phyloP scores from a whole-genome alignment of 1,140 invertebrate genomes.

The Drosophila seguyi region DNA sequence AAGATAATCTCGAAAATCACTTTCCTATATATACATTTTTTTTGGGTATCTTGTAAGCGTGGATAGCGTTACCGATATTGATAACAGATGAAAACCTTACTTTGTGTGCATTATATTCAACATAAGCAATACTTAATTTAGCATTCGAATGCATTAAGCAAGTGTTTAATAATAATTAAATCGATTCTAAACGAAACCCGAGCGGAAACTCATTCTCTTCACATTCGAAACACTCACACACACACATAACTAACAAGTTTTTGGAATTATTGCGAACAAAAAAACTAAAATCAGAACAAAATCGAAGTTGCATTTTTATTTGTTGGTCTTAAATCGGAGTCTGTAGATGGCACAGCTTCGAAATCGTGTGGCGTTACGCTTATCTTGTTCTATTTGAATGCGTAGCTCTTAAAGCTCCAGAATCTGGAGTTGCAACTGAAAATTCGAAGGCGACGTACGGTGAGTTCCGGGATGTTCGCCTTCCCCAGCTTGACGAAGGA shows the following conservation, averaged over 20 bases:
- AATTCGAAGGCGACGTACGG: background rate
- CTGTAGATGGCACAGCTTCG: background rate
- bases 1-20: constrained; percentile 2
- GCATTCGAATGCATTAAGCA: constrained; percentile 52
- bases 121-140: constrained; percentile 73
- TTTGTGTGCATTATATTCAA: constrained; percentile 57
- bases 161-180: constrained; percentile 55
- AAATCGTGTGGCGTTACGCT: too few species aligned
- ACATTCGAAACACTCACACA: background rate
- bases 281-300: constrained; percentile 26
- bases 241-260: constrained; percentile 33
- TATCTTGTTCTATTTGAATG: too few species aligned
- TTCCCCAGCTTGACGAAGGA: too few species aligned
- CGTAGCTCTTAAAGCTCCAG: background rate
- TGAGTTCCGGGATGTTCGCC: too few species aligned
- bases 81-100: constrained; percentile 26
- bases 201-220: constrained; percentile 16
- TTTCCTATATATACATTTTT: constrained; percentile 22
- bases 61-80: constrained; percentile 15
- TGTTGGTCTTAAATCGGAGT: background rate
- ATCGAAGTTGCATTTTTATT: constrained; percentile 7
- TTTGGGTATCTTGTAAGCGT: constrained; percentile 43
- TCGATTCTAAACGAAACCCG: constrained; percentile 26
- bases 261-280: constrained; percentile 47
- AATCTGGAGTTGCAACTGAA: background rate